A percentile compares a stretch with the other conserved stretches of the same genome.
These are phyloP conservation scores for Perca flavescens DNA, from an alignment of 2,113 vertebrate species.

Conservation along the genomic window DNA sequence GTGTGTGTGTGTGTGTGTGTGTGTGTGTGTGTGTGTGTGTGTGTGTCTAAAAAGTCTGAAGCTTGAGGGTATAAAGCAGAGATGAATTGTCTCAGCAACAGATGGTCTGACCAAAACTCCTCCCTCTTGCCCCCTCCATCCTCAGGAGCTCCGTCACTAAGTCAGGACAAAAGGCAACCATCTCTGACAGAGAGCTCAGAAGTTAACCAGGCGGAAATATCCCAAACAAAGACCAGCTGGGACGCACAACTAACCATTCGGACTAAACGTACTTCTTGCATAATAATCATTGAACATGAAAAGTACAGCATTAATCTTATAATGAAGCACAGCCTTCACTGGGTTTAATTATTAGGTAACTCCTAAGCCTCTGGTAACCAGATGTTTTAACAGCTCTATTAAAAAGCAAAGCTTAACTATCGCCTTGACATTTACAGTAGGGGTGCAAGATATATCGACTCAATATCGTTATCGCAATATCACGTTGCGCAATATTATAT, in stretches of 20 bases:
- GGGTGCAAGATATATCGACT: too few relatives aligned
- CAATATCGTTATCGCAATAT: too few relatives aligned
- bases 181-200: slow-evolving; percentile 70
- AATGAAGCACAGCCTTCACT: slow-evolving; percentile 5
- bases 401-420: slow-evolving; percentile 25
- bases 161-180: slow-evolving; percentile 73
- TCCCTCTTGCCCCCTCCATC: slow-evolving; percentile 65
- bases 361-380: slow-evolving; percentile 16
- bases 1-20: slow-evolving; percentile 25
- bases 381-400: slow-evolving; percentile 49
- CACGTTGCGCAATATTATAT: too few relatives aligned
- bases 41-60: slow-evolving; percentile 47
- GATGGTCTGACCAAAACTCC: slow-evolving; percentile 75
- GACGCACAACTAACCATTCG: slow-evolving; percentile 42
- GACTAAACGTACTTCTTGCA: slow-evolving; percentile 12
- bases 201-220: slow-evolving; percentile 82
- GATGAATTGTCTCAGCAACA: slow-evolving; percentile 78
- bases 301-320: slow-evolving; percentile 12
- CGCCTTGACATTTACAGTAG: slow-evolving; percentile 27
- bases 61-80: slow-evolving; percentile 44
- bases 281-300: slow-evolving; percentile 14
- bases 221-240: slow-evolving; percentile 83
- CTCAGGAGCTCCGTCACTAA: slow-evolving; percentile 66
- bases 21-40: neutral
- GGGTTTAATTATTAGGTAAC: slow-evolving; percentile 21